Evolutionary conservation across 2,888 invertebrate genomes (phyloP), one percentile per base, ranked within the genome.

Genomic region (Mantis religiosa): DNA sequence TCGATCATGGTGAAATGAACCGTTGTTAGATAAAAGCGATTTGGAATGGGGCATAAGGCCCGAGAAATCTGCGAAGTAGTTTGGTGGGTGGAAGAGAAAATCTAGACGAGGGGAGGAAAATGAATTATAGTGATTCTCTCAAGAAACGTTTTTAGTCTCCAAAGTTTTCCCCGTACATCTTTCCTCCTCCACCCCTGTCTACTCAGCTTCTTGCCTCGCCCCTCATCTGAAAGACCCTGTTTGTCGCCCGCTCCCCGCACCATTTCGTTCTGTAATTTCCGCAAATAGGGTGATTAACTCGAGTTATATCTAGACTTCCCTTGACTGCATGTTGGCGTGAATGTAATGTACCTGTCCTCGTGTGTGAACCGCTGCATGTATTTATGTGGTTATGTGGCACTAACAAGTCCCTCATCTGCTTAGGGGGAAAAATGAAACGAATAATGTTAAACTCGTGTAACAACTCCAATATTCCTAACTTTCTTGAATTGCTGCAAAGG

Each of bases 191-290:
- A 71, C 54, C 54, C 54, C 54, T 71, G 54, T 71, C 54, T 71
- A 71, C 25, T 71, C 54, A 71, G 54, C 54, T 71, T 71, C 54
- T 71, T 71, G 54, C 54, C 54, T 25, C 54, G 20, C 54, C 54
- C 54, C 25, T 20, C 54, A 15, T 71, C 54, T 20, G 25, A 25
- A 20, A 20, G 54, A 41, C 25, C 54, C 54, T 71, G 54, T 71
- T 71, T 71, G 54, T 71, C 54, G 54, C 54, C 54, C 54, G 20
- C 20, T 54, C 34, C 30, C 41, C 41, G 28, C 87, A 15, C 81
- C 28, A 71, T 87, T 87, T 82, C 82, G 30, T 87, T 81, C 87
- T 87, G 82, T 87, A 87, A 87, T 87, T 87, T 87, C 82, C 87
- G 87, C 87, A 82, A 87, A 87, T 87, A 87, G 87, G 87, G 81